Percentiles rank a stretch among this genome's conserved stretches.
Conservation (phyloP, 2,797 vertebrate genomes). For the Sebastes hubbsi region DNA sequence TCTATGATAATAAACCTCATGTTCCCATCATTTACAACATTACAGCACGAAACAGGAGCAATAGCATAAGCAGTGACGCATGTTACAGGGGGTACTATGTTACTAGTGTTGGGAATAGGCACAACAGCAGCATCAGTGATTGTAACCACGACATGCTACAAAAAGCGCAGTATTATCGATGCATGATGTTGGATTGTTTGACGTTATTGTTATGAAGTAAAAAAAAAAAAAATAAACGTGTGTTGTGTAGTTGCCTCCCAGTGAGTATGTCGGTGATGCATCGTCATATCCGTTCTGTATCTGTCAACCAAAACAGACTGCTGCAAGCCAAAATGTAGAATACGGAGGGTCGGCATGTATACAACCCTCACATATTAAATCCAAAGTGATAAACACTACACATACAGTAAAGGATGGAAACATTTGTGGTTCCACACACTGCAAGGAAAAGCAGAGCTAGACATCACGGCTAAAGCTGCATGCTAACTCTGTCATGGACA, state of each 20-base stretch:
- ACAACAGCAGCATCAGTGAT: neutral
- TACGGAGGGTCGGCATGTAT: too few species aligned
- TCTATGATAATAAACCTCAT: neutral
- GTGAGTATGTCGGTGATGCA: slow-evolving; percentile 71
- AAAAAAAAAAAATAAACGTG: neutral
- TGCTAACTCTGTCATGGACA: too few species aligned
- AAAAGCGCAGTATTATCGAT: neutral
- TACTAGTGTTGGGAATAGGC: slow-evolving; percentile 4
- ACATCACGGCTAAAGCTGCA: too few species aligned
- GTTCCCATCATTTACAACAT: neutral
- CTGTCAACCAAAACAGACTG: too few species aligned
- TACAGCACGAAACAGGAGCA: slow-evolving; percentile 39
- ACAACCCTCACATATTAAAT: too few species aligned
- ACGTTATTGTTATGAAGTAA: neutral
- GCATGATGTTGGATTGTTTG: neutral
- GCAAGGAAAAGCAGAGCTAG: too few species aligned
- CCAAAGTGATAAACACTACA: too few species aligned
- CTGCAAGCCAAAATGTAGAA: too few species aligned
- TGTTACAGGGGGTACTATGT: slow-evolving; percentile 32
- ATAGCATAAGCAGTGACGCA: slow-evolving; percentile 62
- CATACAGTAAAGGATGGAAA: too few species aligned
- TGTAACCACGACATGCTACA: neutral
- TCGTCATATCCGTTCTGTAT: too few species aligned
- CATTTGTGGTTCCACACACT: too few species aligned
- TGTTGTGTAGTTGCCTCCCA: slow-evolving; percentile 77